phyloP scores from a whole-genome alignment of 1,140 invertebrate genomes.

The Metopolophium dirhodum region DNA sequence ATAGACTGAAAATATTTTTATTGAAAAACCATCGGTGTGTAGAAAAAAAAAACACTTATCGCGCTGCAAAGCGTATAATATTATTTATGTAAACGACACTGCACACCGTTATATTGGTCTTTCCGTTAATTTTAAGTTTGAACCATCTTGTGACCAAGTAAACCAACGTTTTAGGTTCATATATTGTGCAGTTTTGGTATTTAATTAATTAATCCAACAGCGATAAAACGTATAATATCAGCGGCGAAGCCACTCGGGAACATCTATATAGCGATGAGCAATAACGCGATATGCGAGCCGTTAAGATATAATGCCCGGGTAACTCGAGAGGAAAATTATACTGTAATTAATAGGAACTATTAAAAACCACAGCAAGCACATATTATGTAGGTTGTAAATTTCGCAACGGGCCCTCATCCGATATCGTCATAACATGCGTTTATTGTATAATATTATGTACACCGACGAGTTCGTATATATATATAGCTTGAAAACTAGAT shows the following conservation, averaged over 20 bases:
- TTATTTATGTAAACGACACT: neutral
- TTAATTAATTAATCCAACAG: neutral
- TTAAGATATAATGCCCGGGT: neutral
- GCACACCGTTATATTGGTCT: neutral
- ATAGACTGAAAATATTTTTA: neutral
- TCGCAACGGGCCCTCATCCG: neutral
- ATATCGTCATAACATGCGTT: neutral
- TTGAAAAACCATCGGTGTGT: neutral
- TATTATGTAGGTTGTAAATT: neutral
- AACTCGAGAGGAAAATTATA: neutral
- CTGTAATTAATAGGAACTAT: constrained; percentile 43
- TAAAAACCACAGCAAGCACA: neutral
- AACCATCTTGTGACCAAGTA: neutral
- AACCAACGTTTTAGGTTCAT: neutral
- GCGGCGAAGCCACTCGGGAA: neutral
- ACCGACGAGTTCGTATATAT: too few relatives aligned
- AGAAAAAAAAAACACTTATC: neutral
- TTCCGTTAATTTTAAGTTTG: neutral
- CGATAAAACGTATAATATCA: neutral
- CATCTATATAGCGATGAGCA: neutral
- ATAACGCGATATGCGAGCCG: neutral
- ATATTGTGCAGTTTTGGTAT: neutral
- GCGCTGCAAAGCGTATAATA: neutral
- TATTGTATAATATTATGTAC: neutral
- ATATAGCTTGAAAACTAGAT: neutral